phyloP scores from a whole-genome alignment of 2,888 invertebrate genomes.

The Archaeoteleia sp. region DNA sequence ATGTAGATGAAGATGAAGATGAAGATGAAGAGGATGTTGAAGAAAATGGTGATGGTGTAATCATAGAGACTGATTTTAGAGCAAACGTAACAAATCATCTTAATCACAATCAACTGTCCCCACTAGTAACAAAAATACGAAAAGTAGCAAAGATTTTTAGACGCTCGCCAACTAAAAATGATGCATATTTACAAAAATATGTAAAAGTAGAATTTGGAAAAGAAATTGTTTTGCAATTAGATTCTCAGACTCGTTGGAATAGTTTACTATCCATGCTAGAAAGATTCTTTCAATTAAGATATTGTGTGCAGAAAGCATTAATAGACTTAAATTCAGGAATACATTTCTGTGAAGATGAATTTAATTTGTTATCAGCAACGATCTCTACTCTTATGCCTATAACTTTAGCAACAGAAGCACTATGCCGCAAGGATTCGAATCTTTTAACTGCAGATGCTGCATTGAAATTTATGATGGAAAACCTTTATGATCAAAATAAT shows the following conservation, averaged over 20 bases:
- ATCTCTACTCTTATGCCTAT: neutral
- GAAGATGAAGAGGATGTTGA: neutral
- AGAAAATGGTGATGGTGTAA: neutral
- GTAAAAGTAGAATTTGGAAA: conserved; percentile 10
- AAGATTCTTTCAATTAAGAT: conserved; percentile 2
- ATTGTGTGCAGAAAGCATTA: conserved; percentile 6
- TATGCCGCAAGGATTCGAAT: conserved; percentile 2
- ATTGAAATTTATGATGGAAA: conserved; percentile 3
- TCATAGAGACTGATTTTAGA: neutral
- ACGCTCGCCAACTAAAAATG: conserved; percentile 9
- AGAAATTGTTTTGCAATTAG: conserved; percentile 3
- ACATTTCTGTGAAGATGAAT: conserved; percentile 1
- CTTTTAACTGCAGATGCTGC: conserved; percentile 11
- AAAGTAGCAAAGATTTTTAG: conserved; percentile 1
- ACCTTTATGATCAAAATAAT: neutral
- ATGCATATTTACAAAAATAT: conserved; percentile 8
- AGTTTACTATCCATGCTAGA: conserved; percentile 10
- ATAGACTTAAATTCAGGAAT: conserved; percentile 7
- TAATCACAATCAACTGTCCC: neutral
- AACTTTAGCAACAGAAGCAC: conserved; percentile 2
- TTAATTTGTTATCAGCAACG: neutral
- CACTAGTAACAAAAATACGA: conserved; percentile 6
- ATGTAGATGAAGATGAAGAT: too few species aligned
- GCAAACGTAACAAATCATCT: neutral
- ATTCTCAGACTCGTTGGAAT: conserved; percentile 9